phyloP scores from a whole-genome alignment of 2,113 vertebrate genomes.

The Platysteira castanea region DNA sequence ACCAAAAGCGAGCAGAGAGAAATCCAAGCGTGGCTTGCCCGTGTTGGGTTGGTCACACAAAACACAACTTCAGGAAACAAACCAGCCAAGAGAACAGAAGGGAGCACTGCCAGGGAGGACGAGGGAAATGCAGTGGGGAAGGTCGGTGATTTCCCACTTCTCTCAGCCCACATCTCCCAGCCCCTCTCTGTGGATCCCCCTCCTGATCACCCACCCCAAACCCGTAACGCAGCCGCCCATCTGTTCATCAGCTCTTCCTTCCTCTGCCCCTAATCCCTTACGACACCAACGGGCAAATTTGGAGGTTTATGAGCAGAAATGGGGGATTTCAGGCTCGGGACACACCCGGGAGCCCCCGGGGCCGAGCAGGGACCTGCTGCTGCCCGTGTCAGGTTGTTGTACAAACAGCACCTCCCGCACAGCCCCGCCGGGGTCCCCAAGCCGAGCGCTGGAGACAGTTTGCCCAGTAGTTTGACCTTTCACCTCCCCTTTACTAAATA shows the following conservation, averaged over 20 bases:
- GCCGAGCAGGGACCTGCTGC: not conserved
- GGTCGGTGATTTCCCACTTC: not conserved
- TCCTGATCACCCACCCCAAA: not conserved
- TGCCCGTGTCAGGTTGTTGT: constrained; percentile 44
- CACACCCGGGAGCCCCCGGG: not conserved
- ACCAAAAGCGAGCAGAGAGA: not conserved
- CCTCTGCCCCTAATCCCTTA: not conserved
- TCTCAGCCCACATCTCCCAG: not conserved
- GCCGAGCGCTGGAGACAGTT: constrained; percentile 76
- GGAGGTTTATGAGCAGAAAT: not conserved
- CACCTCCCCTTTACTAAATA: constrained; percentile 85
- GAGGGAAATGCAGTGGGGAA: not conserved
- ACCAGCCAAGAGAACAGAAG: not conserved
- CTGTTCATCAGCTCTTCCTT: not conserved
- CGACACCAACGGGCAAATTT: accelerated
- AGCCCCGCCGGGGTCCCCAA: constrained; percentile 61
- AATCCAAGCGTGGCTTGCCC: not conserved
- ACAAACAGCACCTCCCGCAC: constrained; percentile 51
- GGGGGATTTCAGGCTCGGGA: not conserved
- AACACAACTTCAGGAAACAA: not conserved
- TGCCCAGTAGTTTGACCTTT: constrained; percentile 82
- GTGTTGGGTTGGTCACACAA: not conserved
- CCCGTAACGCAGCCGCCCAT: accelerated
- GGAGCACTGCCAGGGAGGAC: not conserved
- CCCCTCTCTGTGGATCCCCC: not conserved